Conservation (phyloP, 2,113 vertebrate species). For the Genyomyrus donnyi region DNA sequence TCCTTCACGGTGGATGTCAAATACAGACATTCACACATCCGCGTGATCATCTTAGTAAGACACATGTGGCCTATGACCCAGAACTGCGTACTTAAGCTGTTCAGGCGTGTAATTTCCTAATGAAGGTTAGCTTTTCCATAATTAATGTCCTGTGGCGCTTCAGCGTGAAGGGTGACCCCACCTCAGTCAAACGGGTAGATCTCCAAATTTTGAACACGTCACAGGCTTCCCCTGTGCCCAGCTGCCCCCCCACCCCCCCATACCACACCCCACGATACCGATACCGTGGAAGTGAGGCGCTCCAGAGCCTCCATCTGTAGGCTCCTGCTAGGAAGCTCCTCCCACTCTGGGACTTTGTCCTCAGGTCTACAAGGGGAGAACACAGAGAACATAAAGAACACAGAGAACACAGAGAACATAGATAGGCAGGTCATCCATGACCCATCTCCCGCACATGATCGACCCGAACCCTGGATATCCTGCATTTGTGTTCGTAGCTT, state of each 20-base stretch:
- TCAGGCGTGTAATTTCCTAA: not conserved
- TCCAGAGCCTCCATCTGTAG: conserved; percentile 78
- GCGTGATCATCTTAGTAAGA: not conserved
- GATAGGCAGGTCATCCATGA: not conserved
- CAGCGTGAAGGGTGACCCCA: not conserved
- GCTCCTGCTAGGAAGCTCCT: conserved; percentile 82
- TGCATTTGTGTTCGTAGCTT: not conserved
- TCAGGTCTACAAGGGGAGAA: conserved; percentile 61
- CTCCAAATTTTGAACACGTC: not conserved
- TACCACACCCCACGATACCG: conserved; percentile 19
- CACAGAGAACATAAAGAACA: not conserved
- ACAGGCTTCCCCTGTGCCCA: not conserved
- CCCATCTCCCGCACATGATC: not conserved
- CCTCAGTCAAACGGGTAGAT: not conserved
- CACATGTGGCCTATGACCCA: not conserved
- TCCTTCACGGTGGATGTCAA: not conserved
- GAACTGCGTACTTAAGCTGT: not conserved
- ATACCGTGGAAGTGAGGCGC: conserved; percentile 86
- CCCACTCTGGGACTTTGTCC: conserved; percentile 76
- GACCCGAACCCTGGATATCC: not conserved
- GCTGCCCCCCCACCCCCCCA: not conserved
- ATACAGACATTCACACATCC: not conserved
- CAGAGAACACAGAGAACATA: not conserved
- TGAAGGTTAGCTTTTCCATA: not conserved
- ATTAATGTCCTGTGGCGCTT: not conserved